These are phyloP conservation scores for Rotaria sp. DNA, from an alignment of 2,888 invertebrate species.

Conservation along the genomic window DNA sequence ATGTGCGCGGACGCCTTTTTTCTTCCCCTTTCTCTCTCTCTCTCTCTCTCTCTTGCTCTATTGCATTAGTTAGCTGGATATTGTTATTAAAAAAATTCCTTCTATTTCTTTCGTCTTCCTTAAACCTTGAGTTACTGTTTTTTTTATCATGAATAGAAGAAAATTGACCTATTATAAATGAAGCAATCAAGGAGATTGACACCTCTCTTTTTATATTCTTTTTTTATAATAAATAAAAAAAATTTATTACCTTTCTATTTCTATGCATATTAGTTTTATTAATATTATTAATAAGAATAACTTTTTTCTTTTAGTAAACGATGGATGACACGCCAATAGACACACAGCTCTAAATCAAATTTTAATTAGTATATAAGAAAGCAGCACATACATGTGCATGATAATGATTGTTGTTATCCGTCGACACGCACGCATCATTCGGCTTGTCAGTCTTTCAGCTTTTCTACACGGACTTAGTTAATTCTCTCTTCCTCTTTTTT, in stretches of 20 bases:
- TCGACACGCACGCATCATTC: background rate
- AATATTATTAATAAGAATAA: background rate
- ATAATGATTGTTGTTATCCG: background rate
- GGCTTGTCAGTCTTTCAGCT: background rate
- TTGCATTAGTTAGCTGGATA: constrained; percentile 2
- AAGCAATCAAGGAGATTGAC: background rate
- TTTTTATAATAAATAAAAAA: background rate
- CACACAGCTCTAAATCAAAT: background rate
- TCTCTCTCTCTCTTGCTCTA: background rate
- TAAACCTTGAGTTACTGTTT: background rate
- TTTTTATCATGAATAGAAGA: background rate
- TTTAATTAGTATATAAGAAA: background rate
- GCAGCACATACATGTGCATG: background rate
- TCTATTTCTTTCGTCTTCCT: background rate
- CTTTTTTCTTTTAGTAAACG: background rate
- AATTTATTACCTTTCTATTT: background rate
- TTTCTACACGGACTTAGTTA: background rate
- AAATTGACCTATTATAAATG: background rate
- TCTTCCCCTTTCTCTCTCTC: background rate
- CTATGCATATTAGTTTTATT: background rate
- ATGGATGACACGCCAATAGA: background rate
- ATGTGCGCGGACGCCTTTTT: background rate
- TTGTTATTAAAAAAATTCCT: background rate
- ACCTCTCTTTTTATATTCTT: too few species aligned
- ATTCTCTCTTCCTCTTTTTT: background rate